phyloP scores from a whole-genome alignment of 2,888 invertebrate species.

The Loripinus fragilis region DNA sequence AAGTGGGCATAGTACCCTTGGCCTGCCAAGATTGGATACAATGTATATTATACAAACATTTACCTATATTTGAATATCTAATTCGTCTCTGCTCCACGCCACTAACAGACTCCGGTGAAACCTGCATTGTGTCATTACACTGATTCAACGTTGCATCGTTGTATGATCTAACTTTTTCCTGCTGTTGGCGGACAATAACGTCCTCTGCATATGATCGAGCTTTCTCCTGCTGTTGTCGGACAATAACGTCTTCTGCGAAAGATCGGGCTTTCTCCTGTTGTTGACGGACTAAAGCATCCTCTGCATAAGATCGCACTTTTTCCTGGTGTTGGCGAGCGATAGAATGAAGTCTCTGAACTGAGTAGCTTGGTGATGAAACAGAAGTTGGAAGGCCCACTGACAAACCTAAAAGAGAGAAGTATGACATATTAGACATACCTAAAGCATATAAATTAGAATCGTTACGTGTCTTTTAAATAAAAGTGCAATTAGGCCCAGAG shows the following conservation, averaged over 20 bases:
- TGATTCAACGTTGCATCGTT: conserved; percentile 28
- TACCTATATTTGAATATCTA: conserved; percentile 58
- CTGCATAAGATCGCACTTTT: conserved; percentile 25
- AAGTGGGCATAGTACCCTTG: no score
- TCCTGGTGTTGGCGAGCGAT: conserved; percentile 32
- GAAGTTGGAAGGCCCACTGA: background rate
- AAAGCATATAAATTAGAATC: no score
- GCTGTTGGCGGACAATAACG: conserved; percentile 22
- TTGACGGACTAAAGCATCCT: background rate
- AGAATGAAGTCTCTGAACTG: background rate
- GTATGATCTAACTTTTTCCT: conserved; percentile 31
- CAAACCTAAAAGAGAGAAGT: background rate
- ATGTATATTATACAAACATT: no score
- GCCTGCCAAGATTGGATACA: no score
- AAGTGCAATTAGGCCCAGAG: no score
- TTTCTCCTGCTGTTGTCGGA: conserved; percentile 32
- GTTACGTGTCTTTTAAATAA: no score
- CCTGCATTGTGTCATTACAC: conserved; percentile 33
- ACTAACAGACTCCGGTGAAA: conserved; percentile 35
- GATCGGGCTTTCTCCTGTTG: conserved; percentile 35
- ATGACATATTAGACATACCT: no score
- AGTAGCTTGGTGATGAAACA: background rate
- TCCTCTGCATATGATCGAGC: conserved; percentile 20
- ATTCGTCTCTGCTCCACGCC: conserved; percentile 44
- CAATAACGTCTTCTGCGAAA: conserved; percentile 16